Evolutionary conservation across 2,797 vertebrate genomes (phyloP), one percentile per base, ranked within the genome.

Genomic region (Gymnodraco acuticeps): DNA sequence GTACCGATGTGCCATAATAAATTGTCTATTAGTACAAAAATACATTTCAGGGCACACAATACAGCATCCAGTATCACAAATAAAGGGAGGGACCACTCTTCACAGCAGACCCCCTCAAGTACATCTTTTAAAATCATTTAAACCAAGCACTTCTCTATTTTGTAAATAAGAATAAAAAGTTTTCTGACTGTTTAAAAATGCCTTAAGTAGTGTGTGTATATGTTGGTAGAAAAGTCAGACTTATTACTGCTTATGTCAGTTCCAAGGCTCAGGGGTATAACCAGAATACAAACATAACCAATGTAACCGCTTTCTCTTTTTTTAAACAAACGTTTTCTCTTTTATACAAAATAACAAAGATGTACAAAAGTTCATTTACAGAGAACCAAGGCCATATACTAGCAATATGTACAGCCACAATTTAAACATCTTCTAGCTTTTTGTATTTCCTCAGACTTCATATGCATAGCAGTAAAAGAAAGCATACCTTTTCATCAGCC

Each of bases 11-110:
- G 97, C 97, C 97, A 90, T 98, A 98, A 97, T 99, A 99, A 99
- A 98, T 96, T 91, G 97, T 99, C 97, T 99, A 97, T 99, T 98
- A 97, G 97, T 99, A 99, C 96, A 99, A 99, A 99, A 99, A 99
- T 99, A 99, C 98, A 98, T 98, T 98, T 99, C 95, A 96, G 97
- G 98, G 97, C 97, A 99, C 98, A 96, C 95, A 96, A 95, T 97
- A 97, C 95, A 96, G 96, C 96, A 97, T 97, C 96, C 96, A 94
- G 96, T 98, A 98, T 99, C 96, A 98, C 97, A 98, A 98, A 98
- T 96, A 97, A 97, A 96, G 95, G 94, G 95, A 96, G 96, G 96
- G 96, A 94, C 90, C 95, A 95, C 96, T 96, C 94, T 91, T 96
- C 96, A 96, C 96, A 96, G 95, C 95, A 95, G 97, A 95, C 96